phyloP scores from a whole-genome alignment of 2,113 vertebrate species.

The Nerophis lumbriciformis region DNA sequence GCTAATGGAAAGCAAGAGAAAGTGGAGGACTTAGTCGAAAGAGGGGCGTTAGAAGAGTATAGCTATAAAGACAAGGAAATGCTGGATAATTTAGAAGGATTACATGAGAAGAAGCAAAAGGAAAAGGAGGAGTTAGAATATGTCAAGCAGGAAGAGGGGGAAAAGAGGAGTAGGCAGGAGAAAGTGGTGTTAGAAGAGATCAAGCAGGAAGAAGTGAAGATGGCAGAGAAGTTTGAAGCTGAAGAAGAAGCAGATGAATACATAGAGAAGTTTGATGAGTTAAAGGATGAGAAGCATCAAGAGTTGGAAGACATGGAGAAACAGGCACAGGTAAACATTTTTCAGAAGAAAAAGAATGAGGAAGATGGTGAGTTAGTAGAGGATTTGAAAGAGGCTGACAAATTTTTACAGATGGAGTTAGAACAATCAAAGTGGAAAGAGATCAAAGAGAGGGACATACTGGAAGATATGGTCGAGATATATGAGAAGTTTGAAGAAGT shows the following conservation, averaged over 20 bases:
- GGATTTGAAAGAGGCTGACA: background rate
- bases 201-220: background rate
- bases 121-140: background rate
- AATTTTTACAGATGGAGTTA: background rate
- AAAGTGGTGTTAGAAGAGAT: background rate
- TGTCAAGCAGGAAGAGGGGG: no score
- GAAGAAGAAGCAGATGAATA: no score
- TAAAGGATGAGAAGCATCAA: background rate
- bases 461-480: background rate
- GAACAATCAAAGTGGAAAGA: background rate
- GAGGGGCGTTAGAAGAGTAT: background rate
- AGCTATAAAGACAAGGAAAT: background rate
- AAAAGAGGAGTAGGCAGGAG: background rate
- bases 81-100: background rate
- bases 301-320: background rate
- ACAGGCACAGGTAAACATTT: background rate
- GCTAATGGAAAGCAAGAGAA: no score
- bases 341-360: background rate
- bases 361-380: background rate
- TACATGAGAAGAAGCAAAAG: background rate
- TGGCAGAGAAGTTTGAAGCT: background rate
- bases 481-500: background rate
- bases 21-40: no score
- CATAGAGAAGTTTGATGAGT: background rate
- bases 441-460: background rate